Percentiles rank a stretch among this genome's conserved stretches.
phyloP scores from a whole-genome alignment of 2,113 vertebrate species.

The Cryptomyrus ogoouensis region DNA sequence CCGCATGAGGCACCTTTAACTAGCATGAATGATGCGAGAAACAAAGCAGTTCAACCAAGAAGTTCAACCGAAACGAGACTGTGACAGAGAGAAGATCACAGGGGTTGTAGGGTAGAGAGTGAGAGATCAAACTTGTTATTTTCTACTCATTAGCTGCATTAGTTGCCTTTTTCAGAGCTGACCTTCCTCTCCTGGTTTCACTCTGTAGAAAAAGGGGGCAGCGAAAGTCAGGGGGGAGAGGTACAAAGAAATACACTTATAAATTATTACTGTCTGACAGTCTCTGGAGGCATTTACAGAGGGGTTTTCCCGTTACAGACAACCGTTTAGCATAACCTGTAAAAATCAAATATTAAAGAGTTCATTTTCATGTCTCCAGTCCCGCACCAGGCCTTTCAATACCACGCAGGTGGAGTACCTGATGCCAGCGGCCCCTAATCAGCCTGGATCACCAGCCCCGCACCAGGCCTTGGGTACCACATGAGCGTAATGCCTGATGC shows the following conservation, averaged over 20 bases:
- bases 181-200: conserved; percentile 9
- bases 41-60: background rate
- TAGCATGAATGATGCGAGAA: conserved; percentile 43
- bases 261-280: conserved; percentile 54
- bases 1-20: conserved; percentile 17
- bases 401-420: conserved; percentile 39
- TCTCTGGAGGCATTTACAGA: conserved; percentile 37
- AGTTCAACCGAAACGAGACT: conserved; percentile 18
- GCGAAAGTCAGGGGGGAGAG: background rate
- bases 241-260: conserved; percentile 39
- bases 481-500: conserved; percentile 36
- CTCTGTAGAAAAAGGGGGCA: background rate
- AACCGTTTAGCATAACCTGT: conserved; percentile 37
- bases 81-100: conserved; percentile 21
- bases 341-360: conserved; percentile 55
- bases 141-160: background rate
- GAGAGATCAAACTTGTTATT: background rate
- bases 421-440: background rate
- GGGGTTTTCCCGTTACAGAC: conserved; percentile 36
- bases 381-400: conserved; percentile 21
- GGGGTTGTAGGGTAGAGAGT: background rate
- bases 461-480: conserved; percentile 26
- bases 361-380: conserved; percentile 41
- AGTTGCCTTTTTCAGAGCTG: background rate
- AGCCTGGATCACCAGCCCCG: background rate